Percentiles rank a stretch among this genome's conserved stretches.
These are phyloP conservation scores for Dermochelys coriacea DNA, from an alignment of 2,797 vertebrate species.

Conservation along the genomic window DNA sequence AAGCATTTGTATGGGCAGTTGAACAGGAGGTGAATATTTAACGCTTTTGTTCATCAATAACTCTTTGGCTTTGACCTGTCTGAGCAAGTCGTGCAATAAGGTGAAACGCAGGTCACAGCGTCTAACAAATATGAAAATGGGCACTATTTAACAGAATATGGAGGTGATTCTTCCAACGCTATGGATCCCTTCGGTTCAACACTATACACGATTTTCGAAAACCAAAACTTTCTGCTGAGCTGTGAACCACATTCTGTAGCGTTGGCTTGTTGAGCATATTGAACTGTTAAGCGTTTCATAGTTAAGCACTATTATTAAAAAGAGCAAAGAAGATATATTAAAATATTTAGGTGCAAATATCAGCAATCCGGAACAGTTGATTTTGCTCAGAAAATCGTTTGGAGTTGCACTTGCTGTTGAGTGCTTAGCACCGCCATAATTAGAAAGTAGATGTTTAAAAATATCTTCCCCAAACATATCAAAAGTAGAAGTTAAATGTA, in stretches of 20 bases:
- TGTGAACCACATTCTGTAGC: fast-evolving
- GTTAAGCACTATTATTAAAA: background rate
- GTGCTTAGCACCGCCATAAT: background rate
- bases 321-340: background rate
- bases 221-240: constrained; percentile 25
- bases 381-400: constrained; percentile 35
- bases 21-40: constrained; percentile 92
- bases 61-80: constrained; percentile 98
- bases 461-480: background rate
- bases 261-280: background rate
- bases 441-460: constrained; percentile 47
- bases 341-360: constrained; percentile 8
- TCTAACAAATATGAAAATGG: constrained; percentile 93
- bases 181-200: background rate
- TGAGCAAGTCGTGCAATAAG: constrained; percentile 90
- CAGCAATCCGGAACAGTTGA: background rate
- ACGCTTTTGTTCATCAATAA: constrained; percentile 95
- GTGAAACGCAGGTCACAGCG: constrained; percentile 98
- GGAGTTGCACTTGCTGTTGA: constrained; percentile 43
- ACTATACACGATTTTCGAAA: background rate
- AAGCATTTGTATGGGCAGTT: constrained; percentile 83
- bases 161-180: constrained; percentile 3
- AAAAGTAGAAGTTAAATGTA: background rate
- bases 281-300: background rate
- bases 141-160: constrained; percentile 62